A percentile compares a stretch with the other conserved stretches of the same genome.
Conservation (phyloP, 2,113 vertebrate species). For the Pseudopipra pipra region DNA sequence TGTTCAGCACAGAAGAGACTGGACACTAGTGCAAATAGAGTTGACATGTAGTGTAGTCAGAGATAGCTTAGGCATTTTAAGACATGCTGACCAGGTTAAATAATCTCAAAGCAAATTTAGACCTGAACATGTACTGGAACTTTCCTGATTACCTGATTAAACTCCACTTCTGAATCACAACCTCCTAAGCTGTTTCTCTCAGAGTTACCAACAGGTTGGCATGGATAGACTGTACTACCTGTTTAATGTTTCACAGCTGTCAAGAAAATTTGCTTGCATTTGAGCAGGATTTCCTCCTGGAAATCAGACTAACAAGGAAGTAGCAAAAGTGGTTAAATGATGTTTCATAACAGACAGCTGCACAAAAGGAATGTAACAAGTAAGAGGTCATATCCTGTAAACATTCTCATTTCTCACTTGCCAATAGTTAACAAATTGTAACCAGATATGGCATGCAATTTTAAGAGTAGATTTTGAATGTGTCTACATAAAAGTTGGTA, state of each 20-base stretch:
- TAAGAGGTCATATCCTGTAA: not conserved
- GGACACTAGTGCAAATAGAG: not conserved
- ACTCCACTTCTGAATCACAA: not conserved
- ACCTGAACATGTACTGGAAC: not conserved
- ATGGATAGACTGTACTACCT: not conserved
- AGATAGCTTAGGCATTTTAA: not conserved
- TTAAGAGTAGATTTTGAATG: not conserved
- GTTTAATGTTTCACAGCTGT: conserved; percentile 16
- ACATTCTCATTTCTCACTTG: not conserved
- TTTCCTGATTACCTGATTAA: not conserved
- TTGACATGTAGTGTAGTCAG: not conserved
- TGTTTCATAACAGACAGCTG: not conserved
- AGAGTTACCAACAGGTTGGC: not conserved
- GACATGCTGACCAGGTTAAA: not conserved
- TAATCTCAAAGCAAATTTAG: conserved; percentile 7
- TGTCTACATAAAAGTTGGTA: not conserved
- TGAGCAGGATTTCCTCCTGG: conserved; percentile 10
- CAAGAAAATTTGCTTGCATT: conserved; percentile 39
- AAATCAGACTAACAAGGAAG: conserved; percentile 41
- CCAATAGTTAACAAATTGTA: not conserved
- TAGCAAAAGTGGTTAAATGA: not conserved
- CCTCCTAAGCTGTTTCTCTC: not conserved
- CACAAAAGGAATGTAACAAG: not conserved
- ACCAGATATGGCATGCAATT: not conserved
- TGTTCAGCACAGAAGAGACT: not conserved